Base-by-base conservation (phyloP, 1,140 invertebrate genomes). In the Akabosia matsudoensis region DNA sequence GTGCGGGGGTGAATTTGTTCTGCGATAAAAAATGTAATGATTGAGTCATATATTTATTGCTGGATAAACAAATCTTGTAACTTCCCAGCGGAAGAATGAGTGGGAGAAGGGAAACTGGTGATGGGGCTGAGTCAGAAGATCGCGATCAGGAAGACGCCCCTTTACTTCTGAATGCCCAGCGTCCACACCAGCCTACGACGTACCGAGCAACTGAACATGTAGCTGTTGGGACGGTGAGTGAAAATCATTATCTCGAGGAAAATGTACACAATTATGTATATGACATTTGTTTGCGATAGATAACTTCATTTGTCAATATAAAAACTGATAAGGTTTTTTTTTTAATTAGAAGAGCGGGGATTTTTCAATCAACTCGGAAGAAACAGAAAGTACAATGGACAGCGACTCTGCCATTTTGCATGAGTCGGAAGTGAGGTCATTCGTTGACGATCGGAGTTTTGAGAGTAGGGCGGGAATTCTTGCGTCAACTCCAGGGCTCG, bases 401-500 rank as follows among this genome's bases (percentile, higher is more conserved):
- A n/a, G n/a, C 61, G 7, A 31, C 28, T 67, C 61, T 13, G 24
- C 61, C 4, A 67, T 67, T 4, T 30, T 67, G 4, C 10, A 67
- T n/a, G 61, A 67, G 26, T 67, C 61, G 7, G 7, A 61, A 7
- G 2, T 67, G 24, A 7, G 61, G 28, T 67, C 61, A 7, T 28
- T 28, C 31, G 61, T 24, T 30, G 61, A 30, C 4, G 61, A 34
- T 1, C 2, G 70, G 24, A 72, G 70, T 72, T 72, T 45, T 26
- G 70, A 72, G 24, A 72, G 70, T 72, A 34, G 37, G 45, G 70
- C 34, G 45, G 70, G 70, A 7, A 34, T 2, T 7, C 33, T 72
- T 1, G 70, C 37, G n/a, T 72, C 70, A 4, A 30, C 34, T 4
- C 30, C 70, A 3, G n/a, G 10, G n/a, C 2, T 34, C 1, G 18